Evolutionary conservation across 1,140 invertebrate species (phyloP).

Genomic region (Triops cancriformis): DNA sequence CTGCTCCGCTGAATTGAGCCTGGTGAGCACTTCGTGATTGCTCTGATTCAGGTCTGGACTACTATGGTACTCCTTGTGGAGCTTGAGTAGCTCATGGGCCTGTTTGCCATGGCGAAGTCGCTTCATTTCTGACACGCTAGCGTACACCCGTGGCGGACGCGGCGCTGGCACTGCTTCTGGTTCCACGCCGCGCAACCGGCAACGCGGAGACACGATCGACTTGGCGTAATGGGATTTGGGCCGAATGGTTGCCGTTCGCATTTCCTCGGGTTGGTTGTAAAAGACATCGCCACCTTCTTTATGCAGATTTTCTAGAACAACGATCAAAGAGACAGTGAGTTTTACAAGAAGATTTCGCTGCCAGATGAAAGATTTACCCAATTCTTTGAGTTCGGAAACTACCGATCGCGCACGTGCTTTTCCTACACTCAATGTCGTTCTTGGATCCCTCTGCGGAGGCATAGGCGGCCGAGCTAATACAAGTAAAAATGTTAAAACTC

Average conservation of each 20-base stretch:
- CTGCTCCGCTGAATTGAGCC: not conserved
- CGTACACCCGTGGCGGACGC: constrained; percentile 61
- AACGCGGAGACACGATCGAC: not conserved
- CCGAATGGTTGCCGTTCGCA: not conserved
- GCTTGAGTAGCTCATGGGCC: constrained; percentile 34
- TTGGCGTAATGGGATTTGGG: not conserved
- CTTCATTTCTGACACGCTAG: constrained; percentile 93
- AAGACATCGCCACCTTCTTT: constrained; percentile 43
- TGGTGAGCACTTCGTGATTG: not conserved
- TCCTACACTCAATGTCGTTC: constrained; percentile 86
- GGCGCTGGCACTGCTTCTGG: not conserved
- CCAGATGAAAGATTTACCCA: constrained; percentile 29
- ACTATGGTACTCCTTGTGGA: constrained; percentile 78
- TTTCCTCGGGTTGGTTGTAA: constrained; percentile 32
- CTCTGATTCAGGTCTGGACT: constrained; percentile 61
- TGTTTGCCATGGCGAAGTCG: constrained; percentile 38
- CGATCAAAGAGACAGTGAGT: not conserved
- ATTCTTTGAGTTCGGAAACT: constrained; percentile 62
- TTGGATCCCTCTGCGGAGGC: constrained; percentile 80
- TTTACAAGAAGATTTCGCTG: not conserved
- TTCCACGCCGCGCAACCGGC: not conserved
- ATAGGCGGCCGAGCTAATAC: constrained; percentile 58
- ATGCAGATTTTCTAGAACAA: constrained; percentile 35
- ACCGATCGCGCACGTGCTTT: constrained; percentile 78
- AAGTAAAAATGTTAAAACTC: constrained; percentile 20